phyloP scores from a whole-genome alignment of 2,797 vertebrate genomes.

The Enteromius mattozi region DNA sequence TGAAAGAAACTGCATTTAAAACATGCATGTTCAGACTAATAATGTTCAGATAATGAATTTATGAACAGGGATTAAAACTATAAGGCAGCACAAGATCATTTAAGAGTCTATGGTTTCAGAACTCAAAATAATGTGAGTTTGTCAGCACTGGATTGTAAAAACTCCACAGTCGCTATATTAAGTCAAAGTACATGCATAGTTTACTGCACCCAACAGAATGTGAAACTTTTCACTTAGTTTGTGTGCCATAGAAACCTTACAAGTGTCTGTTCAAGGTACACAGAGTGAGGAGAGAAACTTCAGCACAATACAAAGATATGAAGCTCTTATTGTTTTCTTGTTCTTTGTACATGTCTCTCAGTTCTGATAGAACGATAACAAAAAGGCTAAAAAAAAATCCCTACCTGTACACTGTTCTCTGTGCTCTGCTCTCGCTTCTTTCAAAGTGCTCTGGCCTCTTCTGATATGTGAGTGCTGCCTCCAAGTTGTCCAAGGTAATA shows the following conservation, averaged over 20 bases:
- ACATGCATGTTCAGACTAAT: constrained; percentile 33
- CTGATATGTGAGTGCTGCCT: constrained; percentile 69
- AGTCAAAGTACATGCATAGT: constrained; percentile 17
- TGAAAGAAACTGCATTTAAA: constrained; percentile 52
- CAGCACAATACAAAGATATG: constrained; percentile 10
- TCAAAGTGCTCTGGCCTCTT: constrained; percentile 69
- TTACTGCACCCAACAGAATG: not conserved
- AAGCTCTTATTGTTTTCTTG: constrained; percentile 37
- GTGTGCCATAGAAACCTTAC: not conserved
- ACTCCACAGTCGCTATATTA: constrained; percentile 20
- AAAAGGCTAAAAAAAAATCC: constrained; percentile 59
- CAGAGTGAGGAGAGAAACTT: not conserved
- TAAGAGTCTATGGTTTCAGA: constrained; percentile 2
- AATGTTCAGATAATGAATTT: constrained; percentile 48
- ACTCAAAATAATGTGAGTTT: constrained; percentile 36
- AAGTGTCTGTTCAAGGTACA: constrained; percentile 38
- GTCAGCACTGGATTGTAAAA: constrained; percentile 29
- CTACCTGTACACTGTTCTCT: constrained; percentile 76
- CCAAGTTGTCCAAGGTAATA: constrained; percentile 76
- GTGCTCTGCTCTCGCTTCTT: constrained; percentile 68
- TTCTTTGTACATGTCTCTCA: constrained; percentile 16
- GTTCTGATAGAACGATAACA: constrained; percentile 24
- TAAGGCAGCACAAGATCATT: constrained; percentile 5
- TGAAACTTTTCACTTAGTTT: not conserved
- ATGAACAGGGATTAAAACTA: constrained; percentile 13